These are phyloP conservation scores for Leptinotarsa defecta DNA, from an alignment of 1,140 invertebrate species.

Conservation along the genomic window DNA sequence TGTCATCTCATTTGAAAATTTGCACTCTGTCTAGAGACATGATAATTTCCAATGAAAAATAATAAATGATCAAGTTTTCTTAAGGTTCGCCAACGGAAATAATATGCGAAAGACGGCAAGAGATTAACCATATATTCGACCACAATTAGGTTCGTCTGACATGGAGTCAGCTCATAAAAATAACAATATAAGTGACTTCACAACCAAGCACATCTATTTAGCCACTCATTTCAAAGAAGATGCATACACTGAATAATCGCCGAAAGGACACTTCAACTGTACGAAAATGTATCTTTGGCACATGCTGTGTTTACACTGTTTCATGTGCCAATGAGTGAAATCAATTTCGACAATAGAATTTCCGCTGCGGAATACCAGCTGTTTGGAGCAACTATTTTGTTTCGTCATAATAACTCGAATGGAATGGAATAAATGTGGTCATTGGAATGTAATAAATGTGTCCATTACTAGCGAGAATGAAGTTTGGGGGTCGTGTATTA, in stretches of 20 bases:
- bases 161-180: background rate
- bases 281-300: slow-evolving; percentile 4
- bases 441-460: too few relatives aligned
- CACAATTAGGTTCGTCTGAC: background rate
- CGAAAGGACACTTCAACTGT: background rate
- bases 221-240: background rate
- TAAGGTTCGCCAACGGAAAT: too few relatives aligned
- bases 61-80: too few relatives aligned
- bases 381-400: background rate
- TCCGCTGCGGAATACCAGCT: background rate
- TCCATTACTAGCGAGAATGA: too few relatives aligned
- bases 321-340: background rate
- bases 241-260: background rate
- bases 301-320: background rate
- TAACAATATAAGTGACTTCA: background rate
- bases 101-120: background rate
- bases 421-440: too few relatives aligned
- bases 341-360: background rate
- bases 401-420: too few relatives aligned
- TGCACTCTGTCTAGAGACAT: too few relatives aligned
- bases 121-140: background rate
- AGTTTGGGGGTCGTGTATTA: too few relatives aligned
- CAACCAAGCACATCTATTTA: background rate
- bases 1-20: too few relatives aligned
- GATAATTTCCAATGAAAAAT: too few relatives aligned